A percentile compares a stretch with the other conserved stretches of the same genome.
phyloP scores from a whole-genome alignment of 1,140 invertebrate species.

The Dendroctonus ponderosae region DNA sequence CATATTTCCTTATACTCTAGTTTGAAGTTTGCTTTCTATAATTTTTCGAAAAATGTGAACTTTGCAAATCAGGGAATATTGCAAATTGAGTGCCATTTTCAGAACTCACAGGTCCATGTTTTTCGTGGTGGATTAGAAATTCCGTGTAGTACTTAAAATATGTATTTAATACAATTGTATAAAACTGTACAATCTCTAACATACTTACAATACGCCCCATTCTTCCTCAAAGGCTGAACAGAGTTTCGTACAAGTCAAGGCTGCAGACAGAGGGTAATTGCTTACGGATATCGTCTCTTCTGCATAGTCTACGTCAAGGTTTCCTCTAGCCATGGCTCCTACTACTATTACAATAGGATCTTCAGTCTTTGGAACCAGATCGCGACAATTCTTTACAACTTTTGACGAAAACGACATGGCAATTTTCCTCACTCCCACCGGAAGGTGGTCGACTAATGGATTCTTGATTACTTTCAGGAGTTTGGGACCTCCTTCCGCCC shows the following conservation, averaged over 20 bases:
- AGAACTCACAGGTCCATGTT: too few relatives aligned
- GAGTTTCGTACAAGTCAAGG: slow-evolving; percentile 94
- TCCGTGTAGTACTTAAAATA: too few relatives aligned
- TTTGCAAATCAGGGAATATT: too few relatives aligned
- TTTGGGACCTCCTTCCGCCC: slow-evolving; percentile 88
- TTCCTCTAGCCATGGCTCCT: slow-evolving; percentile 97
- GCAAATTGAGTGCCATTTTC: too few relatives aligned
- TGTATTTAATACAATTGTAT: background rate
- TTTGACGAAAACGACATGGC: slow-evolving; percentile 87
- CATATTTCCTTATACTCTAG: too few relatives aligned
- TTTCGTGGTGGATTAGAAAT: too few relatives aligned
- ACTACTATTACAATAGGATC: slow-evolving; percentile 87
- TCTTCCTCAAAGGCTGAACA: slow-evolving; percentile 95
- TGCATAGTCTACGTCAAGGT: slow-evolving; percentile 85
- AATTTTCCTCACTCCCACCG: slow-evolving; percentile 85
- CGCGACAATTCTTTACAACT: slow-evolving; percentile 71
- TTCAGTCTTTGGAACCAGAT: slow-evolving; percentile 77
- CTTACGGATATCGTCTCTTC: slow-evolving; percentile 91
- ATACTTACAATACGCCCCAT: slow-evolving; percentile 77
- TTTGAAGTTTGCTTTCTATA: too few relatives aligned
- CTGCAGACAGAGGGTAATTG: slow-evolving; percentile 94
- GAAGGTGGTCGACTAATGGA: slow-evolving; percentile 87
- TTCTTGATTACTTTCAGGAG: slow-evolving; percentile 97
- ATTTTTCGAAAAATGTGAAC: too few relatives aligned
- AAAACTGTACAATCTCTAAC: background rate